These are phyloP conservation scores for Margaritifera margaritifera DNA, from an alignment of 2,888 invertebrate genomes.

Conservation along the genomic window DNA sequence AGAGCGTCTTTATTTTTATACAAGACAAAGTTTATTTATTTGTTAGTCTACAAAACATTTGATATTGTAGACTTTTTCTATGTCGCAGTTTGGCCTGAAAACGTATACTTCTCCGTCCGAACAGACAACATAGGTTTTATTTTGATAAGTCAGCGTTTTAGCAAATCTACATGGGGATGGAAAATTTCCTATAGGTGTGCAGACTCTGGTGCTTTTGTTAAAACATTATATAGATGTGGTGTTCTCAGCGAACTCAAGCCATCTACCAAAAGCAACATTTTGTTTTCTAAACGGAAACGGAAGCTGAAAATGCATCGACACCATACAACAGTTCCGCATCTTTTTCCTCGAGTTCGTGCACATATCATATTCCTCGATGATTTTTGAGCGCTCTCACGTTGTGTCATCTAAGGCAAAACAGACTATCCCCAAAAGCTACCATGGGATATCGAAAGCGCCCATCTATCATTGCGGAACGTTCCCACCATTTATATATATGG, in stretches of 20 bases:
- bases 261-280: slow-evolving; percentile 44
- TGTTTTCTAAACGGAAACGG: slow-evolving; percentile 30
- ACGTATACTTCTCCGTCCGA: slow-evolving; percentile 36
- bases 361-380: slow-evolving; percentile 39
- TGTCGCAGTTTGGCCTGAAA: slow-evolving; percentile 20
- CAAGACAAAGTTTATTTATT: slow-evolving; percentile 37
- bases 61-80: slow-evolving; percentile 19
- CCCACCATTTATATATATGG: too few species aligned
- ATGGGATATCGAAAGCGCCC: slow-evolving; percentile 45
- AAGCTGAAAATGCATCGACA: slow-evolving; percentile 37
- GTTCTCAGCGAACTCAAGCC: slow-evolving; percentile 37
- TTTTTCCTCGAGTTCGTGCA: slow-evolving; percentile 30
- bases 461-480: slow-evolving; percentile 22
- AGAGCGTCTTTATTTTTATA: slow-evolving; percentile 15
- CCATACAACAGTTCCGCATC: slow-evolving; percentile 34
- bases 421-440: slow-evolving; percentile 37
- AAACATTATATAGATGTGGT: slow-evolving; percentile 41
- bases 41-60: slow-evolving; percentile 31
- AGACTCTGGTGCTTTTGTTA: slow-evolving; percentile 29
- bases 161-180: slow-evolving; percentile 37
- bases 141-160: slow-evolving; percentile 28
- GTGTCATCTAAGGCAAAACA: slow-evolving; percentile 39
- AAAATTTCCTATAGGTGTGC: slow-evolving; percentile 27
- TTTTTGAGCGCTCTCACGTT: slow-evolving; percentile 37
- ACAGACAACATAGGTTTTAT: slow-evolving; percentile 27